Base-by-base conservation (phyloP, 2,888 invertebrate genomes). In the Oxyteleia sp. region DNA sequence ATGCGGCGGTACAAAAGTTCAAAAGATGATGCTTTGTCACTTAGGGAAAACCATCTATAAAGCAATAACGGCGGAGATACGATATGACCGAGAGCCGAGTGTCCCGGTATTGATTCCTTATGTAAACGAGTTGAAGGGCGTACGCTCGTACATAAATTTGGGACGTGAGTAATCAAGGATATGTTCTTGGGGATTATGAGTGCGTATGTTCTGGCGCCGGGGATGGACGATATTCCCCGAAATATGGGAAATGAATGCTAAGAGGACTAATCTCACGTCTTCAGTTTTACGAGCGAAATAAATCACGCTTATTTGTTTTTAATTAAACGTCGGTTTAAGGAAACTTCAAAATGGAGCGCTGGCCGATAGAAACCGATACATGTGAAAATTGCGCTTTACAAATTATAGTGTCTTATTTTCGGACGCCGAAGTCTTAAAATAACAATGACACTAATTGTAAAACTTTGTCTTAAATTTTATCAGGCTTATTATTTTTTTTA, bases 11-110 rank as follows among this genome's bases (percentile, higher is more conserved):
- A 38, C 41, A 61, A 51, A 74, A 49, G 43, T 47, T 57, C 64
- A 64, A 75, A 66, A 64, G 64, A 66, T 66, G 64, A 64, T 64
- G 64, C 75, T 57, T 38, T 66, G 57, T 64, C 57, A 75, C 64
- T 75, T 20, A 29, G n/a, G 47, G 26, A 29, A 63, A 53, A 23
- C 3, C 23, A 63, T 63, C 53, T 49, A 64, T 75, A 47, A 16
- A 57, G 41, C 32, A 29, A 35, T 57, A 71, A 59, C 43, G 18
- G 53, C 16, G 5, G 13, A 32, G 29, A 16, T 26, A 20, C 7
- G 13, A 16, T 32, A 53, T 15, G 13, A 5, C 20, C 10, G 26
- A 32, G 53, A 18, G 32, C 4, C 10, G 20, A 11, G 29, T 11
- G 16, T 23, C 43, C 8, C 13, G 16, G 4, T 64, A 74, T 64